Percentiles rank a stretch among this genome's conserved stretches.
phyloP scores from a whole-genome alignment of 1,140 invertebrate species.

The Heliconius hermathena region DNA sequence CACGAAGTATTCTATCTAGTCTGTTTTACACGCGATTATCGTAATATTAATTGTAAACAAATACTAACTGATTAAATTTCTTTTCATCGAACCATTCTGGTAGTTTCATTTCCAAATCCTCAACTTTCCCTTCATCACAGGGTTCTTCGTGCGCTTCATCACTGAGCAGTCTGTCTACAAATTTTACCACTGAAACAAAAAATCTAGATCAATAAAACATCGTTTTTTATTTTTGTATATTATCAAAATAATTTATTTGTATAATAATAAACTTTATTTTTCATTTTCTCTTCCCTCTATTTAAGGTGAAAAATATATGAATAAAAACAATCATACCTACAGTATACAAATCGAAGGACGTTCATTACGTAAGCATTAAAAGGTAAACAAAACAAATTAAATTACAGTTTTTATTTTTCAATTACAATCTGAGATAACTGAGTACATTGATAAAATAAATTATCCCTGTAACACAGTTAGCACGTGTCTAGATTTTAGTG shows the following conservation, averaged over 20 bases:
- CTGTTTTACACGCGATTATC: not conserved
- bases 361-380: not conserved
- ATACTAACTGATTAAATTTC: slow-evolving; percentile 47
- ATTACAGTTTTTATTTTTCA: not conserved
- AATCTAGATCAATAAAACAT: slow-evolving; percentile 28
- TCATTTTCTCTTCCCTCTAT: too few species aligned
- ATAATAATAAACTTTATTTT: too few species aligned
- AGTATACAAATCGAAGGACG: too few species aligned
- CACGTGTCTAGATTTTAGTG: too few species aligned
- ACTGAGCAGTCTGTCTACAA: slow-evolving; percentile 56
- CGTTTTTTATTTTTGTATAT: too few species aligned
- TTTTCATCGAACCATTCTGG: slow-evolving; percentile 54
- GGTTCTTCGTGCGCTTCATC: slow-evolving; percentile 56
- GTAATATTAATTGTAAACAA: slow-evolving; percentile 2
- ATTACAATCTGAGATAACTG: not conserved
- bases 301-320: too few species aligned
- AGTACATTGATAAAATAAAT: not conserved
- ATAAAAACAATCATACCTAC: too few species aligned
- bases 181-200: slow-evolving; percentile 59
- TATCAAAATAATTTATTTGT: too few species aligned
- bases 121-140: slow-evolving; percentile 51
- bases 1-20: too few species aligned
- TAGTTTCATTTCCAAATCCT: slow-evolving; percentile 49
- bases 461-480: not conserved
- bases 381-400: not conserved